Percentiles rank a stretch among this genome's conserved stretches.
Evolutionary conservation across 2,113 vertebrate genomes (phyloP).

Genomic region (Andinoacara biseriatus): DNA sequence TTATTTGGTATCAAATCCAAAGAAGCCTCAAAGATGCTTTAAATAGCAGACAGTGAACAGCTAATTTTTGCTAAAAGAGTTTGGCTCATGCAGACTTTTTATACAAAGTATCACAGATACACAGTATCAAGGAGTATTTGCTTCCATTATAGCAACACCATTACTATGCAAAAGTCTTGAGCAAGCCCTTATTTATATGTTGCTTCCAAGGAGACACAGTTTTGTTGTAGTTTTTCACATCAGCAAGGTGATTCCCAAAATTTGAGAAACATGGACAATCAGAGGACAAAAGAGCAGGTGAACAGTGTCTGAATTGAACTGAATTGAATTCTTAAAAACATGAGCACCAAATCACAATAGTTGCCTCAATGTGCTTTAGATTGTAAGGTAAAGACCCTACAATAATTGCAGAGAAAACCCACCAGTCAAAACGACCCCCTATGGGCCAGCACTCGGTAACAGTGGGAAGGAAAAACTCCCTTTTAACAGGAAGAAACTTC

Average conservation of each 20-base stretch:
- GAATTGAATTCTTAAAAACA: too few relatives aligned
- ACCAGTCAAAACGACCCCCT: too few relatives aligned
- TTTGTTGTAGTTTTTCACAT: neutral
- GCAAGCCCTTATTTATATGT: neutral
- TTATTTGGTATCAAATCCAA: conserved; percentile 48
- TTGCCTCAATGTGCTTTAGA: too few relatives aligned
- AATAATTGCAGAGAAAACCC: too few relatives aligned
- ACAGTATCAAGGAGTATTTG: neutral
- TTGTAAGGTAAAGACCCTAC: too few relatives aligned
- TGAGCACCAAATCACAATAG: too few relatives aligned
- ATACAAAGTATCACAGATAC: neutral
- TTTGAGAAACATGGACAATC: neutral
- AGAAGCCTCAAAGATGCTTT: conserved; percentile 42
- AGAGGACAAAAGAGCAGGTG: neutral
- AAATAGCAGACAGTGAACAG: conserved; percentile 27
- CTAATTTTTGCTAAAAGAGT: neutral
- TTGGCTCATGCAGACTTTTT: neutral
- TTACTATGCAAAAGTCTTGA: neutral
- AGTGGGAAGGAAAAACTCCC: too few relatives aligned
- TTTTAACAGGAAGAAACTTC: too few relatives aligned
- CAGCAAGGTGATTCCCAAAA: too few relatives aligned
- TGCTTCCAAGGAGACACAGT: neutral
- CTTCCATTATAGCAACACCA: neutral
- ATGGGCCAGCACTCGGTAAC: too few relatives aligned
- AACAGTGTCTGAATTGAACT: neutral